These are phyloP conservation scores for Smutsia temminckii DNA, from an alignment of 2,797 vertebrate species.

Conservation along the genomic window DNA sequence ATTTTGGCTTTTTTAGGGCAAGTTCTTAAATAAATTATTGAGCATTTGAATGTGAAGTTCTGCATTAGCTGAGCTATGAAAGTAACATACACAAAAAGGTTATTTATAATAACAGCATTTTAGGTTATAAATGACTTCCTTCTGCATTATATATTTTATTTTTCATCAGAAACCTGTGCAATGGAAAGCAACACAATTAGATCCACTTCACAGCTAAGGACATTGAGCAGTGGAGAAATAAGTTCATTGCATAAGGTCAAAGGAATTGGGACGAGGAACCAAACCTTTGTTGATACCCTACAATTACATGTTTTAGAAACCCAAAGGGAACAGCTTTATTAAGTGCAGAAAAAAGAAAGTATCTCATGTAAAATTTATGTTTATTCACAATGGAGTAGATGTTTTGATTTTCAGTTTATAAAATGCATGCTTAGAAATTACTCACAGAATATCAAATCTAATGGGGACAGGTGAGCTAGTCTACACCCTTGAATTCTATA, in stretches of 20 bases:
- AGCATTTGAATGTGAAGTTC: background rate
- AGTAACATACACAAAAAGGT: background rate
- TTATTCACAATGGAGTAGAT: background rate
- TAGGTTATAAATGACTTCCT: background rate
- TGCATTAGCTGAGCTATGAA: background rate
- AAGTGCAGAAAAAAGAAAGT: background rate
- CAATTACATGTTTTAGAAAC: background rate
- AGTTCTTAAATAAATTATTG: slow-evolving; percentile 7
- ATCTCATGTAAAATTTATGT: slow-evolving; percentile 23
- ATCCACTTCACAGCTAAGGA: background rate
- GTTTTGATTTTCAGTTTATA: background rate
- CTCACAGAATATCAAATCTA: background rate
- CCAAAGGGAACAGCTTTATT: background rate
- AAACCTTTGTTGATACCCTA: background rate
- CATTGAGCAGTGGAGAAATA: background rate
- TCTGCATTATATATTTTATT: slow-evolving; percentile 17
- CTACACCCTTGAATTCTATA: background rate
- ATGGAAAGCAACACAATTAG: background rate
- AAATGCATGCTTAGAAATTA: background rate
- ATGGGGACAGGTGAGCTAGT: background rate
- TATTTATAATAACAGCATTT: background rate
- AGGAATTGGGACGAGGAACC: background rate
- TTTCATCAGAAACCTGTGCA: background rate
- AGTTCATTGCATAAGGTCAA: background rate
- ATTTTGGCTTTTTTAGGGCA: background rate